Conservation (phyloP, 2,113 vertebrate species). For the Leucopsar rothschildi region DNA sequence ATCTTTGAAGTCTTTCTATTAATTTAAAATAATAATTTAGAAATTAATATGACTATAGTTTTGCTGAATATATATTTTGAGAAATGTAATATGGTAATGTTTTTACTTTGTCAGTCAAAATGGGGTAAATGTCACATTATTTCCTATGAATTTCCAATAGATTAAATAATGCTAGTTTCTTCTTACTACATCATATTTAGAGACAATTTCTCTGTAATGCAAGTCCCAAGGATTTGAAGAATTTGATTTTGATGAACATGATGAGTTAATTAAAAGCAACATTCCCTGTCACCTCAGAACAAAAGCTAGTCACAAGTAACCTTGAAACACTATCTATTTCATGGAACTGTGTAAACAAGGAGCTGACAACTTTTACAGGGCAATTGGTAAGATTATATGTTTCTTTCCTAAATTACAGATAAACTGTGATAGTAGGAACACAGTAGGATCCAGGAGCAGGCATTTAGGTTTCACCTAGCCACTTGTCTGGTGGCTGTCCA, state of each 20-base stretch:
- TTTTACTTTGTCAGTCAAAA: constrained; percentile 10
- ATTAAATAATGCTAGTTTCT: not conserved
- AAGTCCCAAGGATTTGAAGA: not conserved
- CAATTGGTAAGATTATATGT: constrained; percentile 32
- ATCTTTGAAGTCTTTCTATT: not conserved
- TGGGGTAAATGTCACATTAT: not conserved
- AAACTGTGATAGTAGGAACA: not conserved
- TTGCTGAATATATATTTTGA: not conserved
- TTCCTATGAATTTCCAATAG: not conserved
- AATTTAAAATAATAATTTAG: not conserved
- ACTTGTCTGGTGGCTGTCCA: not conserved
- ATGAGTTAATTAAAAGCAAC: not conserved
- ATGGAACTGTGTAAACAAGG: not conserved
- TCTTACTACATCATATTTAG: not conserved
- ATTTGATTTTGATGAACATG: not conserved
- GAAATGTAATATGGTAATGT: not conserved
- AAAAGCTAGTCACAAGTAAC: constrained; percentile 15
- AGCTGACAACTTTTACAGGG: constrained; percentile 4
- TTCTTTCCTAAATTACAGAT: constrained; percentile 22
- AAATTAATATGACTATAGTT: not conserved
- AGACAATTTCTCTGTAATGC: not conserved
- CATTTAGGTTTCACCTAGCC: not conserved
- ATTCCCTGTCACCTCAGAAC: not conserved
- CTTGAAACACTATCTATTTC: constrained; percentile 14
- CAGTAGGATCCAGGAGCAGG: constrained; percentile 14